phyloP scores from a whole-genome alignment of 2,113 vertebrate genomes.

The Poeciliopsis prolifica region DNA sequence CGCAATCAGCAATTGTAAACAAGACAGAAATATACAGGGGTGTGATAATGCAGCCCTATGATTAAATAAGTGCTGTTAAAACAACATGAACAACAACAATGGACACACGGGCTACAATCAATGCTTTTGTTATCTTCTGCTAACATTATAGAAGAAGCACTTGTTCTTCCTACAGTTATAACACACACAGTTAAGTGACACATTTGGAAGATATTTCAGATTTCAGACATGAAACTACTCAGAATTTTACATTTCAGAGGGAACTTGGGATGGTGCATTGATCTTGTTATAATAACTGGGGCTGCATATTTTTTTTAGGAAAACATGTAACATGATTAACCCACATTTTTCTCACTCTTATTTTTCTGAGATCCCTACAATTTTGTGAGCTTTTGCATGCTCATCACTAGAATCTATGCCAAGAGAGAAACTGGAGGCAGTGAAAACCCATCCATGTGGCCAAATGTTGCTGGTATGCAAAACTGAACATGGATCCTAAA shows the following conservation, averaged over 20 bases:
- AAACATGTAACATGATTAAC: not conserved
- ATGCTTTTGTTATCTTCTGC: not conserved
- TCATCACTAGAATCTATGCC: not conserved
- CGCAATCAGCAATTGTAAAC: slow-evolving; percentile 2
- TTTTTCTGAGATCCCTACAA: not conserved
- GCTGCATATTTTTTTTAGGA: not conserved
- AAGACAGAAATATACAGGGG: slow-evolving; percentile 8
- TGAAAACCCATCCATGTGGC: not conserved
- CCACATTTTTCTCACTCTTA: not conserved
- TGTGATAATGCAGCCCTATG: not conserved
- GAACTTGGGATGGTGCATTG: not conserved
- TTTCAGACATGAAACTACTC: not conserved
- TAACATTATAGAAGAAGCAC: not conserved
- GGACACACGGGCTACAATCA: not conserved
- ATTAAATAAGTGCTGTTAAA: slow-evolving; percentile 4
- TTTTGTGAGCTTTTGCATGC: not conserved
- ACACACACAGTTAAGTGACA: not conserved
- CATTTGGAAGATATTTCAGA: not conserved
- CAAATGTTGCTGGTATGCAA: not conserved
- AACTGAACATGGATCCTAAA: not conserved
- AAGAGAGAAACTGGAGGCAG: not conserved
- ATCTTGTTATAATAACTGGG: not conserved
- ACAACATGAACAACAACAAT: not conserved
- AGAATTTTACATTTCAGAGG: not conserved
- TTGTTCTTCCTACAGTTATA: not conserved